phyloP scores from a whole-genome alignment of 2,113 vertebrate species.

The Canis aureus region DNA sequence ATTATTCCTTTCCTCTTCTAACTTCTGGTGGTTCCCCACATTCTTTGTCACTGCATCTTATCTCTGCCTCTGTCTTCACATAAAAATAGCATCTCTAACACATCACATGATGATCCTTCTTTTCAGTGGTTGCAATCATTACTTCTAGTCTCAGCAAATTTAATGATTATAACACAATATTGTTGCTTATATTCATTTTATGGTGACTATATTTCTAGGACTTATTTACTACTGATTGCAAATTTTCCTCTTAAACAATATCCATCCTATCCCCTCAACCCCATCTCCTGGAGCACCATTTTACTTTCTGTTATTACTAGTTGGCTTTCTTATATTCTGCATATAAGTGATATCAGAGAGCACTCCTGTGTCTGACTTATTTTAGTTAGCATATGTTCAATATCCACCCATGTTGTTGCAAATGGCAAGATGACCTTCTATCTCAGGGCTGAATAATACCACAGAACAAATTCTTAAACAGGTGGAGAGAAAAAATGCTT shows the following conservation, averaged over 20 bases:
- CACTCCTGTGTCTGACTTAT: neutral
- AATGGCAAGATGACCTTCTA: neutral
- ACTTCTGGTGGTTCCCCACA: neutral
- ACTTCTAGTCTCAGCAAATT: neutral
- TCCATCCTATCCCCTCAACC: neutral
- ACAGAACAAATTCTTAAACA: neutral
- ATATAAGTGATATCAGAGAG: neutral
- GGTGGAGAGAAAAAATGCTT: neutral
- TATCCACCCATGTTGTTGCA: neutral
- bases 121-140: neutral
- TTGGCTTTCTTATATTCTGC: neutral
- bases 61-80: neutral
- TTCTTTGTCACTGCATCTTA: neutral
- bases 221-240: neutral
- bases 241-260: neutral
- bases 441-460: neutral
- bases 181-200: neutral
- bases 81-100: neutral
- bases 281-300: neutral
- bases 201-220: neutral
- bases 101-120: neutral
- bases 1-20: neutral
- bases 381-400: neutral
- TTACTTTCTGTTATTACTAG: neutral
- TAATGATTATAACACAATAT: neutral